phyloP scores from a whole-genome alignment of 1,140 invertebrate species.

The Aphis craccivora region DNA sequence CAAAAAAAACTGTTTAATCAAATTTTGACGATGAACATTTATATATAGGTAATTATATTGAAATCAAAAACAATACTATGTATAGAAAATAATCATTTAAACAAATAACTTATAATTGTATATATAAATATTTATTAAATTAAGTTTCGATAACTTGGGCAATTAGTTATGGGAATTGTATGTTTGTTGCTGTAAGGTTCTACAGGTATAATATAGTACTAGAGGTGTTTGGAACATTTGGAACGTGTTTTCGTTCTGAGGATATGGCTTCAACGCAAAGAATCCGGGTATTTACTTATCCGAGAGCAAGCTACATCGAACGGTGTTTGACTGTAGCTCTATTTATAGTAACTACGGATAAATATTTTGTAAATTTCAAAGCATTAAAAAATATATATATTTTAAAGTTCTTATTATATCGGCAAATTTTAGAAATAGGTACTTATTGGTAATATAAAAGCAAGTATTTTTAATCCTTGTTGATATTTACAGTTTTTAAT shows the following conservation, averaged over 20 bases:
- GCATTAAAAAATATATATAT: not conserved
- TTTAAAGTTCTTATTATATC: not conserved
- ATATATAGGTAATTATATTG: no score
- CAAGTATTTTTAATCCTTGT: not conserved
- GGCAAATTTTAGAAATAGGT: not conserved
- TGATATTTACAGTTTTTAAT: not conserved
- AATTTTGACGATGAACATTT: not conserved
- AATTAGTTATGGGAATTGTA: no score
- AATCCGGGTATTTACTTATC: no score
- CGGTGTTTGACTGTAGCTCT: no score
- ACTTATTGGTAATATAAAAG: not conserved
- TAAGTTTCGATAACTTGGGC: no score
- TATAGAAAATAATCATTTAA: not conserved
- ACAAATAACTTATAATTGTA: not conserved
- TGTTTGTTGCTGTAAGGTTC: no score
- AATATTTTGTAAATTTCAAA: not conserved
- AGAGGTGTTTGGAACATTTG: no score
- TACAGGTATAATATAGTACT: no score
- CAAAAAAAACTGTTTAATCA: not conserved
- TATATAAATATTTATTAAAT: not conserved
- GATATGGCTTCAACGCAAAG: no score
- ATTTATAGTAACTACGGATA: no score
- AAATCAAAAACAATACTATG: not conserved
- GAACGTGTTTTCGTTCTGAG: no score
- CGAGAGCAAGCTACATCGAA: no score